A percentile compares a stretch with the other conserved stretches of the same genome.
phyloP scores from a whole-genome alignment of 2,888 invertebrate species.

The Sclerodermus sp. region DNA sequence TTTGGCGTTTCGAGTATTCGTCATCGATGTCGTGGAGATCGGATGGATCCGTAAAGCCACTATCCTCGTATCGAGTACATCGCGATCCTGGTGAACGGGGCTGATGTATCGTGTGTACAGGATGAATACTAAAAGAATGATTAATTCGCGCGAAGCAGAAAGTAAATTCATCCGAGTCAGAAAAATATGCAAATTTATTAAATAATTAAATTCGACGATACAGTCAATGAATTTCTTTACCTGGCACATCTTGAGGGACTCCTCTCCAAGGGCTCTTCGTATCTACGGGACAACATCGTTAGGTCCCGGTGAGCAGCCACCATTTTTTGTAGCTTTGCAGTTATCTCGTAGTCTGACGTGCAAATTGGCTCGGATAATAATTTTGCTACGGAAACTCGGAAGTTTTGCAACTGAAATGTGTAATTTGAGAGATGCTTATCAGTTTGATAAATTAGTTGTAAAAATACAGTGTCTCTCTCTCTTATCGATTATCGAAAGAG shows the following conservation, averaged over 20 bases:
- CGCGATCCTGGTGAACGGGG: conserved; percentile 60
- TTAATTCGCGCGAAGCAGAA: too few relatives aligned
- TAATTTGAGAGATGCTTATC: too few relatives aligned
- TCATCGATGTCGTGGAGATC: conserved; percentile 71
- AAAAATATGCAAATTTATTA: background rate
- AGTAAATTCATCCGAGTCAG: background rate
- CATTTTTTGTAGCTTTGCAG: conserved; percentile 78
- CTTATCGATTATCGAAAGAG: too few relatives aligned
- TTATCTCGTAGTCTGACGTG: conserved; percentile 75
- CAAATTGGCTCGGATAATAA: conserved; percentile 73
- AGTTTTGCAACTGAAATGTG: conserved; percentile 65
- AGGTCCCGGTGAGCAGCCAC: conserved; percentile 87
- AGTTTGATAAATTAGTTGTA: too few relatives aligned
- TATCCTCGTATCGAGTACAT: conserved; percentile 72
- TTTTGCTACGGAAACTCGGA: conserved; percentile 74
- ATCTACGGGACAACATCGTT: conserved; percentile 77
- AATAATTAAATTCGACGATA: too few relatives aligned
- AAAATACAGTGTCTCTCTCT: too few relatives aligned
- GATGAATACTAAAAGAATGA: conserved; percentile 57
- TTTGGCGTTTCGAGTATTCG: conserved; percentile 67
- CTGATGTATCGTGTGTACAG: conserved; percentile 60
- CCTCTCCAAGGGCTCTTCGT: conserved; percentile 63
- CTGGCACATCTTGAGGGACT: conserved; percentile 58
- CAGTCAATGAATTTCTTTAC: too few relatives aligned
- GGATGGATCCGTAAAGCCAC: conserved; percentile 71